phyloP scores from a whole-genome alignment of 2,888 invertebrate species.

The Clostera curtula region DNA sequence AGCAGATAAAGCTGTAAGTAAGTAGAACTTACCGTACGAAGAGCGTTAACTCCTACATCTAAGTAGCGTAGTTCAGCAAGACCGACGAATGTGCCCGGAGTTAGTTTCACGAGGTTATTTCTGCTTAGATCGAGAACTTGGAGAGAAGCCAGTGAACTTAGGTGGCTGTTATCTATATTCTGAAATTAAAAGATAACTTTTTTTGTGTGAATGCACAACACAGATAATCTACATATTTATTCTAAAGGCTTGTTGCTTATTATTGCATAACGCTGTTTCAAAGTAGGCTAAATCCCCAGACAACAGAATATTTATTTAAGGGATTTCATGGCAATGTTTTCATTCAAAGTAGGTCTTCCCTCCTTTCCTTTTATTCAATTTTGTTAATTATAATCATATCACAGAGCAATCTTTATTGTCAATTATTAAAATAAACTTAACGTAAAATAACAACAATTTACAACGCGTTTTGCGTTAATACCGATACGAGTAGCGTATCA shows the following conservation, averaged over 20 bases:
- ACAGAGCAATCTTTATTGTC: too few species aligned
- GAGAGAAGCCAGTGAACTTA: slow-evolving; percentile 79
- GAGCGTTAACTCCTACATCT: slow-evolving; percentile 89
- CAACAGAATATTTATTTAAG: too few species aligned
- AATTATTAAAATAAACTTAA: too few species aligned
- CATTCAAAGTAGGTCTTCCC: too few species aligned
- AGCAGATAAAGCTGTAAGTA: slow-evolving; percentile 1
- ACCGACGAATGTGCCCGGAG: slow-evolving; percentile 87
- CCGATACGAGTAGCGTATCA: slow-evolving; percentile 17
- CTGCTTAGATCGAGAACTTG: slow-evolving; percentile 88
- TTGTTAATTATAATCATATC: too few species aligned
- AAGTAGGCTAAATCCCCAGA: too few species aligned
- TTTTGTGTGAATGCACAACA: too few species aligned
- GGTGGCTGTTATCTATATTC: slow-evolving; percentile 84
- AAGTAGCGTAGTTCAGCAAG: slow-evolving; percentile 81
- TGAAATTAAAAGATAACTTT: slow-evolving; percentile 58
- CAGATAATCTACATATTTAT: too few species aligned
- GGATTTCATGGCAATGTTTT: too few species aligned
- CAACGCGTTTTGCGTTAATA: slow-evolving; percentile 15
- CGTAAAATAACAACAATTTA: slow-evolving; percentile 5
- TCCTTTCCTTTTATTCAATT: too few species aligned
- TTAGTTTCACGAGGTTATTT: slow-evolving; percentile 87
- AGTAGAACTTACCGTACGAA: slow-evolving; percentile 82
- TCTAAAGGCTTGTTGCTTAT: too few species aligned
- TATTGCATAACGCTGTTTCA: too few species aligned